Evolutionary conservation across 2,113 vertebrate genomes (phyloP), one percentile per base, ranked within the genome.

Genomic region (Microcebus ravelobensis): DNA sequence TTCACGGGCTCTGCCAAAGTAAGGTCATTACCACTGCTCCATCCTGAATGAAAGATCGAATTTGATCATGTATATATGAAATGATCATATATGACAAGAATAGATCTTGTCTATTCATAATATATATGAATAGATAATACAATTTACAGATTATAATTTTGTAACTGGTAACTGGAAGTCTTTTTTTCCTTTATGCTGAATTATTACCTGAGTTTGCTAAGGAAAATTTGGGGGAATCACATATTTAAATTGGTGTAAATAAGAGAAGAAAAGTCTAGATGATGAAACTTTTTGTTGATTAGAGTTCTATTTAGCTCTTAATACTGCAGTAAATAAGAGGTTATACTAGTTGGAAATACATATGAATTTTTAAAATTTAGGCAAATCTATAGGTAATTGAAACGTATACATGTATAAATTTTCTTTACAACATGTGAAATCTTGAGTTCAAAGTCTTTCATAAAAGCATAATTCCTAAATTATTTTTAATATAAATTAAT

Each of bases 231-330:
- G 25, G 50, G n/a, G 29, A 17, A 20, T 48, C 34, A 52, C 12
- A 96, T 27, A 87, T 96, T 55, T 85, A 71, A 93, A 77, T 0
- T 87, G 29, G 84, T 13, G 8, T 50, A 79, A 83, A 52, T 55
- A 63, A 71, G 20, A 85, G 52, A 68, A 77, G 45, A 55, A 87
- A 91, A 70, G 29, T 67, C 17, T 50, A 48, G 8, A 14, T 71
- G 52, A 71, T 84, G 34, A 81, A 39, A 90, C 17, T 18, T 50
- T 86, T 87, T 81, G 21, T 67, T 83, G 20, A 50, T 55, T 42
- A 89, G 55, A 84, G 18, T 61, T 57, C 63, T 87, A 8, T 36
- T 91, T 92, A 76, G n/a, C n/a, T 96, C 42, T 89, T 95, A 70
- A 81, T 79, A 92, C 4, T 79, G 20, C 12, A 94, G 73, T 65